Percentiles rank a stretch among this genome's conserved stretches.
phyloP scores from a whole-genome alignment of 1,140 invertebrate genomes.

The Megalonaias nervosa region DNA sequence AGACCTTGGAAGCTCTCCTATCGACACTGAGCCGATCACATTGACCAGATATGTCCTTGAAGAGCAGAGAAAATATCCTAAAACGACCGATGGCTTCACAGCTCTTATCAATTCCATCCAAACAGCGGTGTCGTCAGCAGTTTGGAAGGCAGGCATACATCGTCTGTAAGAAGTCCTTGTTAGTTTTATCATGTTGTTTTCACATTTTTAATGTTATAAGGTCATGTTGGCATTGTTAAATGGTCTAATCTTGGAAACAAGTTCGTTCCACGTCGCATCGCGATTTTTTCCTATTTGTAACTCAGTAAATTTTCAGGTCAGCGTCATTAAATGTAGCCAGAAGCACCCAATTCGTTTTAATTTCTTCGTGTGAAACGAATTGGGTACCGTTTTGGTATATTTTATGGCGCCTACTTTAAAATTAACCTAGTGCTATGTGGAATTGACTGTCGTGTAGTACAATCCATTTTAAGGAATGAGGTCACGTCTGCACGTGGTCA shows the following conservation, averaged over 20 bases:
- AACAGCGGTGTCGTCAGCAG: slow-evolving; percentile 96
- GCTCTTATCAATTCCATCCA: slow-evolving; percentile 96
- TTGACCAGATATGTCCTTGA: slow-evolving; percentile 94
- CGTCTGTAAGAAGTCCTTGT: slow-evolving; percentile 70
- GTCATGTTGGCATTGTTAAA: background rate
- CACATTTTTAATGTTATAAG: background rate
- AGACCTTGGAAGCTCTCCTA: slow-evolving; percentile 11
- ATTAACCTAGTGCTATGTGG: no score
- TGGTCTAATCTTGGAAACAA: background rate
- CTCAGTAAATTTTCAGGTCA: no score
- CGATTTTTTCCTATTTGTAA: no score
- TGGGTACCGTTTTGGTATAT: no score
- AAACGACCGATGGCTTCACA: slow-evolving; percentile 95
- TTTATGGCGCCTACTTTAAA: no score
- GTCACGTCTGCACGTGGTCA: background rate
- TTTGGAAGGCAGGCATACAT: slow-evolving; percentile 94
- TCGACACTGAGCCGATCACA: slow-evolving; percentile 79
- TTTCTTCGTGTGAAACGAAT: no score
- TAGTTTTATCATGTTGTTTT: background rate
- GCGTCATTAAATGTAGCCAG: no score
- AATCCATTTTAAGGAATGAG: background rate
- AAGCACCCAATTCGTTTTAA: no score
- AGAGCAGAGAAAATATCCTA: slow-evolving; percentile 88
- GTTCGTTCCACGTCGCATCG: no score
- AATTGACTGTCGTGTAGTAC: no score